These are phyloP conservation scores for Cryptoblepharus egeriae DNA, from an alignment of 2,797 vertebrate species.

Conservation along the genomic window DNA sequence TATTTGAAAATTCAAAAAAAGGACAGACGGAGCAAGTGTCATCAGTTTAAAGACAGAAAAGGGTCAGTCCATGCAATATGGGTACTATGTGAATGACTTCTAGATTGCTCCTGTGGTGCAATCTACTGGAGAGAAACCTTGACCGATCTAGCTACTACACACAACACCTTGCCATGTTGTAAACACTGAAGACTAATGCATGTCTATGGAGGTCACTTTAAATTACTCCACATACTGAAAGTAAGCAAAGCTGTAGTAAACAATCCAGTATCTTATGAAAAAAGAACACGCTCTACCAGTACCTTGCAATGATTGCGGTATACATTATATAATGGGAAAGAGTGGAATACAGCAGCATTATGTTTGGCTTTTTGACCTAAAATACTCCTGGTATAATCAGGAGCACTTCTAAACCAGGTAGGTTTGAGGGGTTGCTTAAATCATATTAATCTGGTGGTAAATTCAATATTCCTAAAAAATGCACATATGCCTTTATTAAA, in stretches of 20 bases:
- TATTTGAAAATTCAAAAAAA: neutral
- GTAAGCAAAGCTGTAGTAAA: neutral
- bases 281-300: slow-evolving; percentile 22
- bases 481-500: too few species aligned
- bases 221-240: neutral
- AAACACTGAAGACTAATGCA: neutral
- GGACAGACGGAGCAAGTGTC: slow-evolving; percentile 40
- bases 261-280: slow-evolving; percentile 3
- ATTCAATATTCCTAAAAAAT: too few species aligned
- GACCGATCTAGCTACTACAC: neutral
- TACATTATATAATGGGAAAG: neutral
- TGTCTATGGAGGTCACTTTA: neutral
- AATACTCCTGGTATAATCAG: too few species aligned
- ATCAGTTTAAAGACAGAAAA: neutral
- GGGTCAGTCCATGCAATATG: neutral
- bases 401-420: too few species aligned
- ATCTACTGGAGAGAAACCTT: too few species aligned
- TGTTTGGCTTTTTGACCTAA: neutral
- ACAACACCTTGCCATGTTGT: neutral
- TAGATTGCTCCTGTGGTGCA: neutral
- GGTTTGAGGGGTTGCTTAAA: too few species aligned
- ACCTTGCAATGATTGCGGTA: slow-evolving; percentile 1
- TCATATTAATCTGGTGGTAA: too few species aligned
- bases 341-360: neutral
- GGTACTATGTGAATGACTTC: neutral